Percentiles rank a stretch among this genome's conserved stretches.
Evolutionary conservation across 2,113 vertebrate species (phyloP).

Genomic region (Pygoscelis adeliae): DNA sequence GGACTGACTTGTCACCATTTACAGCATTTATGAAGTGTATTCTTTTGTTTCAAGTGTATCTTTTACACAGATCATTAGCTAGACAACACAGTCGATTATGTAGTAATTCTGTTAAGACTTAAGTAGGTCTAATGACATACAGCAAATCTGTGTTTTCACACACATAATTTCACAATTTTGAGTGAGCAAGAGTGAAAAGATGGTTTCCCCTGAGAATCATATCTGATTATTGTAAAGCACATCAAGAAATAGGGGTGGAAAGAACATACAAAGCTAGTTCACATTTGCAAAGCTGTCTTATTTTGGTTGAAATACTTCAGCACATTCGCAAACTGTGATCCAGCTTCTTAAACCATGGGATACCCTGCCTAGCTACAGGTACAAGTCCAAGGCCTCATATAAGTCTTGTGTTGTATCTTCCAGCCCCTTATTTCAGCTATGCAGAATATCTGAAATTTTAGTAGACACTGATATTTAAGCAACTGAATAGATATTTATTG

Average conservation of each 20-base stretch:
- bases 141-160: neutral
- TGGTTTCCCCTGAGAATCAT: neutral
- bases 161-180: neutral
- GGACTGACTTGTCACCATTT: neutral
- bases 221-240: neutral
- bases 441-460: neutral
- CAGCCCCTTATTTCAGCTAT: neutral
- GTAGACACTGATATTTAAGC: neutral
- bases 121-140: neutral
- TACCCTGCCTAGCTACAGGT: neutral
- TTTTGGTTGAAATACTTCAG: neutral
- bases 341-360: neutral
- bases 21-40: neutral
- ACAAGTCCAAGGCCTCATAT: neutral
- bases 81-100: neutral
- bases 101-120: neutral
- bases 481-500: neutral
- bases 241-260: neutral
- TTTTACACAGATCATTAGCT: neutral
- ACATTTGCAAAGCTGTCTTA: neutral
- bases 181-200: neutral
- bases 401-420: neutral
- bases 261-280: neutral
- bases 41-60: neutral
- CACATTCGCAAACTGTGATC: neutral